Evolutionary conservation across 2,797 vertebrate genomes (phyloP).

Genomic region (Centropyge bicolor): DNA sequence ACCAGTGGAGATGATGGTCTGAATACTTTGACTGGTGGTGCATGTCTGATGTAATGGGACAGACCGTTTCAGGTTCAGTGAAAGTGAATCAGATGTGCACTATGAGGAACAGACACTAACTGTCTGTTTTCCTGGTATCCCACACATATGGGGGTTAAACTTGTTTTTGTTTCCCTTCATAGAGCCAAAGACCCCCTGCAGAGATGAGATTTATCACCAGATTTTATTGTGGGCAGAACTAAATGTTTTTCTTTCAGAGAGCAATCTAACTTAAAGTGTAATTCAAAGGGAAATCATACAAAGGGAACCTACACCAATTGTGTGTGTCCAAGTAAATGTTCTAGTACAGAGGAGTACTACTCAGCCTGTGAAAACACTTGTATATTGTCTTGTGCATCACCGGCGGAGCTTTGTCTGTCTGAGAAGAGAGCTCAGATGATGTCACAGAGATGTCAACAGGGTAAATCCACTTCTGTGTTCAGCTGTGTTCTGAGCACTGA

Average conservation of each 20-base stretch:
- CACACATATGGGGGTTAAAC: neutral
- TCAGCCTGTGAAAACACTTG: neutral
- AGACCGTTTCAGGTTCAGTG: conserved; percentile 26
- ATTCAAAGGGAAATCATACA: neutral
- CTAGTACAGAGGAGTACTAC: no score
- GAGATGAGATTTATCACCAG: neutral
- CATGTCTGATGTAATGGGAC: conserved; percentile 32
- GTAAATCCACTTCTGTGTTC: neutral
- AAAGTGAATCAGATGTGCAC: conserved; percentile 26
- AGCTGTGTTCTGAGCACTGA: conserved; percentile 9
- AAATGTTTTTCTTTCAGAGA: neutral
- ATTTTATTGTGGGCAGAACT: neutral
- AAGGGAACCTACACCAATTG: neutral
- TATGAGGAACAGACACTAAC: neutral
- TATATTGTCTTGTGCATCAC: neutral
- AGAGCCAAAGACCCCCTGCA: neutral
- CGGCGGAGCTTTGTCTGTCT: neutral
- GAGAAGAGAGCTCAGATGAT: neutral
- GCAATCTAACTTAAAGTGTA: no score
- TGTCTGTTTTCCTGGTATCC: neutral
- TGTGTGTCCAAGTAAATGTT: neutral
- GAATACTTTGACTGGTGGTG: conserved; percentile 12
- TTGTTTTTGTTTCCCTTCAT: conserved; percentile 9
- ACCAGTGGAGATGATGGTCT: conserved; percentile 17
- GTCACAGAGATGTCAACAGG: conserved; percentile 2